Evolutionary conservation across 2,888 invertebrate species (phyloP).

Genomic region (Siphonodentalium dalli): DNA sequence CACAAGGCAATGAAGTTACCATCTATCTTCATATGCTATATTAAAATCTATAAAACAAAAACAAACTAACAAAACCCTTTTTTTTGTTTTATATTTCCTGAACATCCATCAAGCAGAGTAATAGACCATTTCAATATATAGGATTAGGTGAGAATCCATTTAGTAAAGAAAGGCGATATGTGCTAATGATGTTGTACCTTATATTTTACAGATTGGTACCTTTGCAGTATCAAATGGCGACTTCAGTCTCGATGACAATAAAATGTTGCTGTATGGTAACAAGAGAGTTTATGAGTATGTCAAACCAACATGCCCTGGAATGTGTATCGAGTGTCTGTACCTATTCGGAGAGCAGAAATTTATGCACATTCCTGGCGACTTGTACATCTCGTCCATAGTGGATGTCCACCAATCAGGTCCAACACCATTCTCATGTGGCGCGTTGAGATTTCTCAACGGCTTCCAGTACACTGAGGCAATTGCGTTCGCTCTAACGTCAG

Average conservation of each 20-base stretch:
- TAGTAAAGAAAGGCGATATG: no score
- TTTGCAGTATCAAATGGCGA: slow-evolving; percentile 25
- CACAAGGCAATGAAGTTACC: no score
- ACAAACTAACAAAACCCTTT: no score
- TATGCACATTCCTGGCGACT: slow-evolving; percentile 48
- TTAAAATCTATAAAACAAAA: no score
- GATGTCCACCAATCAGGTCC: slow-evolving; percentile 50
- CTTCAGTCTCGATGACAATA: slow-evolving; percentile 29
- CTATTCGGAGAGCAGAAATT: slow-evolving; percentile 45
- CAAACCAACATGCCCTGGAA: slow-evolving; percentile 35
- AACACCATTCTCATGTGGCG: slow-evolving; percentile 47
- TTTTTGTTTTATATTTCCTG: no score
- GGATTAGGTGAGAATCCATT: no score
- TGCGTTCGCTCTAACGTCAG: slow-evolving; percentile 44
- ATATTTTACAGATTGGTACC: slow-evolving; percentile 22
- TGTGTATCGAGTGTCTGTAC: slow-evolving; percentile 54
- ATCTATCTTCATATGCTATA: no score
- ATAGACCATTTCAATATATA: no score
- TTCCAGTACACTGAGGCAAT: slow-evolving; percentile 56
- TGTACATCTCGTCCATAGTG: slow-evolving; percentile 53
- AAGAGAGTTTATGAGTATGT: slow-evolving; percentile 25
- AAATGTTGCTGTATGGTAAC: slow-evolving; percentile 19
- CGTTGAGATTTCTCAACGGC: slow-evolving; percentile 40
- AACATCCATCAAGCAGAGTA: no score
- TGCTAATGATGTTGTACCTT: no score